Base-by-base conservation (phyloP, 2,888 invertebrate genomes). In the Malacosoma neustria region DNA sequence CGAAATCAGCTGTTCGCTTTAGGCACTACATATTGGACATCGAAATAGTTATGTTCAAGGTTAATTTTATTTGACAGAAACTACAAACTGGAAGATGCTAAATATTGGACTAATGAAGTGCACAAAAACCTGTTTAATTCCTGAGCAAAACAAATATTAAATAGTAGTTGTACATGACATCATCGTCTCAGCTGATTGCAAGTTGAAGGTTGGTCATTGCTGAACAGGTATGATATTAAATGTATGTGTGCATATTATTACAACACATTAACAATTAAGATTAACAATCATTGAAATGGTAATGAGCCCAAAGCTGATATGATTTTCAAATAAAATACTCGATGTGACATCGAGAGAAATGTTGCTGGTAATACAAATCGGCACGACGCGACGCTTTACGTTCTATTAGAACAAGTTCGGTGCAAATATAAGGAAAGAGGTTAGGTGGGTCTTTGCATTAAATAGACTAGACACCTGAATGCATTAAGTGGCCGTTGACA, bases 161-260 rank as follows among this genome's bases (percentile, higher is more conserved):
- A 62, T 61, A 65, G 60, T 58, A 57, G 46, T 44, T 40, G 46
- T 41, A 41, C 44, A 68, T 82, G 81, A 82, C 71, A 75, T 82
- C 82, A 82, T 50, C 51, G 50, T 51, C 69, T 58, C 80, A 80
- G 81, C 79, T 81, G 81, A 72, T 75, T 61, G 50, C 40, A 51
- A 53, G 77, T 80, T 81, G 80, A 81, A 82, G 82, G 82, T 66
- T 77, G 75, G 75, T 75, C 77, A 71, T 59, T 56, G 50, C 39
- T 53, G 51, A 53, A 22, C 22, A 22, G 22, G 22, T 22, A 22
- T 22, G 22, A 48, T 50, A 45, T 46, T 53, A 44, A 48, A 49
- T 55, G 61, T 71, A 71, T 67, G 66, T 68, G 65, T 59, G 48
- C 51, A 51, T 51, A 47, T 55, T 50, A 39, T 44, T 49, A 43